phyloP scores from a whole-genome alignment of 1,140 invertebrate species.

The Bombus huntii region DNA sequence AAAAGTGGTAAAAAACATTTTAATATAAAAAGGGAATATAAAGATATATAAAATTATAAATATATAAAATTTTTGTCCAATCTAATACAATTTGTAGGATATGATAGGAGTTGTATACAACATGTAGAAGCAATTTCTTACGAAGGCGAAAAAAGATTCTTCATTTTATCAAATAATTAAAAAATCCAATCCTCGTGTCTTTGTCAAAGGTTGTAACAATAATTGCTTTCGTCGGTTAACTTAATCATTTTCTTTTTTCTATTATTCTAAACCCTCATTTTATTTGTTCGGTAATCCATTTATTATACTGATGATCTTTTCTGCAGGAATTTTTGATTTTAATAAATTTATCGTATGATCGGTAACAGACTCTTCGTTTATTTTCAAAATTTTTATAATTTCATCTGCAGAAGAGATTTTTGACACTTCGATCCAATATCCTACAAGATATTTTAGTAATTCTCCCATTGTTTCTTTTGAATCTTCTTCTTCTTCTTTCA shows the following conservation, averaged over 20 bases:
- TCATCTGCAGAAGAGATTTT: conserved; percentile 51
- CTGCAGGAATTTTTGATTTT: conserved; percentile 29
- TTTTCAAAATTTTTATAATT: conserved; percentile 58
- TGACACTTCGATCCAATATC: conserved; percentile 69
- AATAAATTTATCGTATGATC: conserved; percentile 54
- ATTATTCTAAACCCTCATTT: not conserved
- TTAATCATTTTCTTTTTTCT: not conserved
- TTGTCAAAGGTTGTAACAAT: not conserved
- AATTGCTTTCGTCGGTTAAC: not conserved
- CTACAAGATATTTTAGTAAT: conserved; percentile 60
- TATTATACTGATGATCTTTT: conserved; percentile 11
- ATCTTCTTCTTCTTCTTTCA: conserved; percentile 49
- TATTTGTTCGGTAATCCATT: not conserved
- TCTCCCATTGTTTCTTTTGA: conserved; percentile 43
- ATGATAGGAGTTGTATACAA: not conserved
- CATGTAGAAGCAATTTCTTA: not conserved
- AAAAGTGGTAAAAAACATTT: not conserved
- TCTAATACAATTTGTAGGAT: not conserved
- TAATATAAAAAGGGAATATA: not conserved
- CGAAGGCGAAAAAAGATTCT: not conserved
- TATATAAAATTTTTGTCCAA: conserved; percentile 5
- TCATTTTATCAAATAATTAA: not conserved
- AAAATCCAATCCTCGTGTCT: not conserved
- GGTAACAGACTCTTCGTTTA: conserved; percentile 44
- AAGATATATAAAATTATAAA: not conserved